phyloP scores from a whole-genome alignment of 2,113 vertebrate species.

The Ramphastos sulfuratus region DNA sequence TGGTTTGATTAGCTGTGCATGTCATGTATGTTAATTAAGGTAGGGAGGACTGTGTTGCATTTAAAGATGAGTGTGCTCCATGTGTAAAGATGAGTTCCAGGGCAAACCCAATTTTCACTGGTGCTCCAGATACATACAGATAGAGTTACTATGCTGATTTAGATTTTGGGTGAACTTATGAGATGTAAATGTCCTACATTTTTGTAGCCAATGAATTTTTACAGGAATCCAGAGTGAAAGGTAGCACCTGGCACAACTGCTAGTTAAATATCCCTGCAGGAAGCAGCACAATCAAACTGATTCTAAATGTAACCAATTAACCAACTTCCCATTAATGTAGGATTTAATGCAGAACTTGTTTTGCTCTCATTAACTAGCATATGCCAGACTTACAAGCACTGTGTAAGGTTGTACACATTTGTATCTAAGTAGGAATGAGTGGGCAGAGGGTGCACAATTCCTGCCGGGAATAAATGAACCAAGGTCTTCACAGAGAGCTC shows the following conservation, averaged over 20 bases:
- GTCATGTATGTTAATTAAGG: not conserved
- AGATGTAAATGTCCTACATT: not conserved
- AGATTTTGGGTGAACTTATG: not conserved
- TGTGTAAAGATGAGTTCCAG: not conserved
- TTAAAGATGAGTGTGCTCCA: not conserved
- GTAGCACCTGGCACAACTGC: not conserved
- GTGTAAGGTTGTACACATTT: conserved; percentile 27
- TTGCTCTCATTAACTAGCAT: not conserved
- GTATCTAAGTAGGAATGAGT: not conserved
- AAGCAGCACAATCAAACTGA: not conserved
- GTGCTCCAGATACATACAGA: not conserved
- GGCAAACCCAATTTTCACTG: not conserved
- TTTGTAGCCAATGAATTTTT: not conserved
- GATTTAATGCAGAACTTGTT: not conserved
- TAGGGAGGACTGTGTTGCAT: not conserved
- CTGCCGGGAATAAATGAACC: conserved; percentile 42
- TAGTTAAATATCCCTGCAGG: not conserved
- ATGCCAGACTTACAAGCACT: not conserved
- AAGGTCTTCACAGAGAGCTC: conserved; percentile 20
- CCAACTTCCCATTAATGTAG: not conserved
- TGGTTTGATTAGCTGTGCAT: not conserved
- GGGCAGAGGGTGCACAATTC: not conserved
- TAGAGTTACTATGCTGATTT: not conserved
- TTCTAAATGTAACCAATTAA: not conserved
- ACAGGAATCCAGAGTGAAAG: not conserved